A percentile compares a stretch with the other conserved stretches of the same genome.
Conservation (phyloP, 1,140 invertebrate species). For the Ylistrum balloti region DNA sequence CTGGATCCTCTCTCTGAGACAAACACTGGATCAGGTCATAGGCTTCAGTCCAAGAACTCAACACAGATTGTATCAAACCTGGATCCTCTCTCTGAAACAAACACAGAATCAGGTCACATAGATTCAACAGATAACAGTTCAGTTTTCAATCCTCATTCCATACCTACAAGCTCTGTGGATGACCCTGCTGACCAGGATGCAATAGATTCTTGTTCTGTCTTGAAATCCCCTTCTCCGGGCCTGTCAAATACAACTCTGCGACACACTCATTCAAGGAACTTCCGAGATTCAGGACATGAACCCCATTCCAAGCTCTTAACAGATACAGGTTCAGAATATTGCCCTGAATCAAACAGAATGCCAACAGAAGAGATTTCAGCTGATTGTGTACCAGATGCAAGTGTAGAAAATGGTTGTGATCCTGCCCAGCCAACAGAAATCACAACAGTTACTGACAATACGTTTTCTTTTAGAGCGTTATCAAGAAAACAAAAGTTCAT, state of each 20-base stretch:
- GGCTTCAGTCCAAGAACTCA: too few relatives aligned
- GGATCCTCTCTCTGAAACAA: too few relatives aligned
- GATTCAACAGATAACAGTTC: too few relatives aligned
- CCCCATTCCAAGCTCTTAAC: neutral
- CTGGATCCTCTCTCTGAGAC: too few relatives aligned
- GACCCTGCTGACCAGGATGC: neutral
- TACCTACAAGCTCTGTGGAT: too few relatives aligned
- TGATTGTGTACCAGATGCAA: neutral
- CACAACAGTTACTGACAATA: neutral
- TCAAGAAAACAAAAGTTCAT: constrained; percentile 52
- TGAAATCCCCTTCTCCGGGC: neutral
- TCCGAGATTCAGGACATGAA: neutral
- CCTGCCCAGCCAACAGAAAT: neutral
- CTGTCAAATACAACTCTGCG: neutral
- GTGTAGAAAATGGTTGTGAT: neutral
- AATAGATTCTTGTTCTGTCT: neutral
- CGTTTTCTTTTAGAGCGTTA: constrained; percentile 56
- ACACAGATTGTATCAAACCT: too few relatives aligned
- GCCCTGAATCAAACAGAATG: neutral
- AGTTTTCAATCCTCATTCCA: too few relatives aligned
- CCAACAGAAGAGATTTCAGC: neutral
- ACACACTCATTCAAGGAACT: too few relatives aligned
- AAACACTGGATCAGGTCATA: too few relatives aligned
- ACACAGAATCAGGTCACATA: too few relatives aligned
- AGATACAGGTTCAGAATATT: neutral